Percentiles rank a stretch among this genome's conserved stretches.
phyloP scores from a whole-genome alignment of 2,888 invertebrate genomes.

The Periphyllus acericola region DNA sequence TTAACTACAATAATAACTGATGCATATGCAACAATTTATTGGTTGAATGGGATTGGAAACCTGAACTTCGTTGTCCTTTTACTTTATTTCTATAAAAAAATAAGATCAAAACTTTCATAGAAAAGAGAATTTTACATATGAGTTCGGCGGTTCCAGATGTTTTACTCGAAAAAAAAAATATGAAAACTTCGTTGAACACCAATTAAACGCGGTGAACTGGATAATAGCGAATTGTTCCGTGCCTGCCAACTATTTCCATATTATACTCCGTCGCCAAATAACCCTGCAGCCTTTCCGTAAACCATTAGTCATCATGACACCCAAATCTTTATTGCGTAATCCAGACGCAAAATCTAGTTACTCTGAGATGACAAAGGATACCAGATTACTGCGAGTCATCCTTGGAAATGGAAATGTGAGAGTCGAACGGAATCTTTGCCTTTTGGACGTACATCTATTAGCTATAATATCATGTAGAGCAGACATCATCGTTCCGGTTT shows the following conservation, averaged over 20 bases:
- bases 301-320: neutral
- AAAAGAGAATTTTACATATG: neutral
- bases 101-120: neutral
- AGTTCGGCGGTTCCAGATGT: neutral
- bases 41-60: too few relatives aligned
- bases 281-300: neutral
- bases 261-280: neutral
- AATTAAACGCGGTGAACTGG: neutral
- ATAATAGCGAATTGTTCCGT: neutral
- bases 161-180: neutral
- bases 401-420: neutral
- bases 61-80: too few relatives aligned
- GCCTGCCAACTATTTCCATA: neutral
- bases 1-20: too few relatives aligned
- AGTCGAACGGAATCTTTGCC: too few relatives aligned
- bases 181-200: neutral
- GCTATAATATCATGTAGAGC: too few relatives aligned
- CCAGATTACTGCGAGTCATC: neutral
- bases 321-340: too few relatives aligned
- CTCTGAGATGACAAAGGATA: too few relatives aligned
- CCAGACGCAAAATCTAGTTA: too few relatives aligned
- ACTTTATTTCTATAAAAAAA: neutral
- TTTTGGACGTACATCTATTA: too few relatives aligned
- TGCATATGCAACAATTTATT: too few relatives aligned
- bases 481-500: too few relatives aligned